These are phyloP conservation scores for Laspeyria flexula DNA, from an alignment of 2,888 invertebrate species.

Conservation along the genomic window DNA sequence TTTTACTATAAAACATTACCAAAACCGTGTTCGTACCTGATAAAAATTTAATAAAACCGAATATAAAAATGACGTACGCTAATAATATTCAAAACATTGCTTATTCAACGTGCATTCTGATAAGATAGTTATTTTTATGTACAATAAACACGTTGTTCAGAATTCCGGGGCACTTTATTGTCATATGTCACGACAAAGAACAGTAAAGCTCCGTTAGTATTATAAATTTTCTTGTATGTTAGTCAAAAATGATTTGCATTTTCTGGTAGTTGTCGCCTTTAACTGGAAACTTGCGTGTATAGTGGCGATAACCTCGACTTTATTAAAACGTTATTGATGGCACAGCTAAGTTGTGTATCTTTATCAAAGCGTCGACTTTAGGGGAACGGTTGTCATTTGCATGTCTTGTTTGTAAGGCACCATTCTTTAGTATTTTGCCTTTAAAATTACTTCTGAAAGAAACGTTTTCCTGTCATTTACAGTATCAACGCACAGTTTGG, in stretches of 20 bases:
- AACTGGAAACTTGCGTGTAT: slow-evolving; percentile 67
- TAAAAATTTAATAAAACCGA: slow-evolving; percentile 45
- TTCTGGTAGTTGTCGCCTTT: slow-evolving; percentile 69
- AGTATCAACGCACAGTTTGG: no score
- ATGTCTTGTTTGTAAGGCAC: background rate
- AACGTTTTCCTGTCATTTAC: no score
- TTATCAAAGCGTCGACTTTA: slow-evolving; percentile 51
- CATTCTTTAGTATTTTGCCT: no score
- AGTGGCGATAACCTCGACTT: slow-evolving; percentile 59
- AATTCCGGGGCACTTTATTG: slow-evolving; percentile 70
- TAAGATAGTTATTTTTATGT: slow-evolving; percentile 65
- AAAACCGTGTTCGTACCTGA: slow-evolving; percentile 43
- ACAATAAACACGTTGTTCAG: slow-evolving; percentile 79
- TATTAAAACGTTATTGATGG: slow-evolving; percentile 78
- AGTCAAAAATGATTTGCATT: slow-evolving; percentile 76
- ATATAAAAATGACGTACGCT: slow-evolving; percentile 59
- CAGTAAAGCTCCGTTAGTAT: slow-evolving; percentile 65
- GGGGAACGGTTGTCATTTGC: slow-evolving; percentile 18
- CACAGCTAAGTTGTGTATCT: slow-evolving; percentile 57
- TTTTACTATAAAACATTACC: slow-evolving; percentile 29
- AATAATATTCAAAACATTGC: slow-evolving; percentile 62
- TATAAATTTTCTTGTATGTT: slow-evolving; percentile 66
- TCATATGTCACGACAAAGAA: slow-evolving; percentile 75
- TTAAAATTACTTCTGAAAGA: no score
- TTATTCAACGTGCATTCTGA: slow-evolving; percentile 55